Evolutionary conservation across 2,888 invertebrate species (phyloP).

Genomic region (Epistrophe grossulariae): DNA sequence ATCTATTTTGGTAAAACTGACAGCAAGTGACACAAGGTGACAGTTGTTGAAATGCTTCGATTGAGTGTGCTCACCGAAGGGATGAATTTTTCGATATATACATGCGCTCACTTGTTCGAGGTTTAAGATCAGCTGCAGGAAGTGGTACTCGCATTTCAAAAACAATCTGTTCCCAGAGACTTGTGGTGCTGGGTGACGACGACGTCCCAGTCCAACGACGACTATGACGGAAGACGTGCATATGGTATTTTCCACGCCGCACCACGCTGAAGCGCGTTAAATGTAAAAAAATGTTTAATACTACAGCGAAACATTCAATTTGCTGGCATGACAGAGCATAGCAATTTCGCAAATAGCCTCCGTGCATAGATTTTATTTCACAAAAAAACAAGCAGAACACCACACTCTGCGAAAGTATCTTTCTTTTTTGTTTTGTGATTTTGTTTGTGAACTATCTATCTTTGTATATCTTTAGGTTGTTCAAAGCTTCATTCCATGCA

Average conservation of each 20-base stretch:
- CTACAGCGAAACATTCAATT: conserved; percentile 73
- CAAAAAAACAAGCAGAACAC: conserved; percentile 10
- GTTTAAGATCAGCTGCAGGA: conserved; percentile 68
- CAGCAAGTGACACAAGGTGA: conserved; percentile 71
- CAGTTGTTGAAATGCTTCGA: conserved; percentile 73
- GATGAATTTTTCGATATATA: conserved; percentile 4
- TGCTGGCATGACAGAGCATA: conserved; percentile 69
- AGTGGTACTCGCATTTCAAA: conserved; percentile 66
- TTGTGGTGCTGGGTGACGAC: conserved; percentile 9
- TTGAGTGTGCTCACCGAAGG: conserved; percentile 41
- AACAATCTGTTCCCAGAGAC: conserved; percentile 43
- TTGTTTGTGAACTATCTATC: conserved; percentile 47
- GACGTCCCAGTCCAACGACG: no score
- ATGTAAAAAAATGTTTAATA: conserved; percentile 62
- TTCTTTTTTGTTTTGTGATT: not conserved
- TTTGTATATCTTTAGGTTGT: conserved; percentile 57
- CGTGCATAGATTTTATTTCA: conserved; percentile 68
- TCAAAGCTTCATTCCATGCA: conserved; percentile 54
- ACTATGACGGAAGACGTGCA: conserved; percentile 34
- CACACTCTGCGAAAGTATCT: conserved; percentile 27
- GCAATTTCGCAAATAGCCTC: conserved; percentile 74
- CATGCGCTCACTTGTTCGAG: conserved; percentile 3
- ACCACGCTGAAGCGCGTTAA: conserved; percentile 39
- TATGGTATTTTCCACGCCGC: conserved; percentile 34
- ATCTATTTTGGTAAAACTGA: conserved; percentile 65